Conservation (phyloP, 2,888 invertebrate genomes). For the Phragmatobia fuliginosa region DNA sequence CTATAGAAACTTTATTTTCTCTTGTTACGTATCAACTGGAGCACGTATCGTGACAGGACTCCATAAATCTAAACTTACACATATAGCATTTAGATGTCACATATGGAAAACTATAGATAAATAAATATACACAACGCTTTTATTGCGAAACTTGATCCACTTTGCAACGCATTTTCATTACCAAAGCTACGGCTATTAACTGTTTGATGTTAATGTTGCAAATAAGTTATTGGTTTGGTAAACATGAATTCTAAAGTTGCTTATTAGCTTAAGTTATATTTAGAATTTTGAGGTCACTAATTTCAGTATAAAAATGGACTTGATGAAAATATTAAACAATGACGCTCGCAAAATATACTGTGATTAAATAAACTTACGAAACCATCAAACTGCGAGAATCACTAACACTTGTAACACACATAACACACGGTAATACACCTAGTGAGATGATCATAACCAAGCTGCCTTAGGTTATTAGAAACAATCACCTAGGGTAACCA, state of each 20-base stretch:
- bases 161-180: slow-evolving; percentile 16
- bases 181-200: not conserved
- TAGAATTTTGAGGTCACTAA: not conserved
- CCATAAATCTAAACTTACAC: slow-evolving; percentile 36
- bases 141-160: slow-evolving; percentile 19
- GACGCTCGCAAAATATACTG: no score
- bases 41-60: slow-evolving; percentile 29
- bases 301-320: no score
- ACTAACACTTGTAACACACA: no score
- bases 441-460: no score
- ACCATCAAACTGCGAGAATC: no score
- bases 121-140: slow-evolving; percentile 17
- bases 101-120: slow-evolving; percentile 18
- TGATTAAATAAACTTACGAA: no score
- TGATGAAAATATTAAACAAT: not conserved
- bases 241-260: not conserved
- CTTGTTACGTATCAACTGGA: slow-evolving; percentile 19
- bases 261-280: not conserved
- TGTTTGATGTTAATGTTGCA: not conserved
- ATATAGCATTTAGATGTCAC: slow-evolving; percentile 19
- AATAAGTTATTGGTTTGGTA: not conserved
- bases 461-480: no score
- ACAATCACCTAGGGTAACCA: no score
- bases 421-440: no score
- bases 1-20: slow-evolving; percentile 1